A percentile compares a stretch with the other conserved stretches of the same genome.
Evolutionary conservation across 2,113 vertebrate species (phyloP).

Genomic region (Ovis aries): ARS-UI_Ramb_v3.0 NC_056055.1:207184001-207184500

Average conservation of each 20-base stretch:
- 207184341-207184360: background rate
- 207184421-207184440: conserved; percentile 2
- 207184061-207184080: background rate
- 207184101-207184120: background rate
- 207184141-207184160: background rate
- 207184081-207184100: background rate
- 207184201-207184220: background rate
- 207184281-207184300: background rate
- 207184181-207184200: background rate
- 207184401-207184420: background rate
- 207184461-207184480: background rate
- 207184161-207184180: background rate
- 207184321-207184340: background rate
- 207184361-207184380: background rate
- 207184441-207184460: background rate
- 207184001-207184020: background rate
- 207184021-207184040: background rate
- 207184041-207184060: background rate
- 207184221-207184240: background rate
- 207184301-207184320: background rate
- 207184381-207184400: background rate
- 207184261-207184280: background rate
- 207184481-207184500: background rate
- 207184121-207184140: background rate
- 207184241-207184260: background rate